Percentiles rank a stretch among this genome's conserved stretches.
Conservation (phyloP, 2,113 vertebrate species). For the Rhabdornis inornatus region DNA sequence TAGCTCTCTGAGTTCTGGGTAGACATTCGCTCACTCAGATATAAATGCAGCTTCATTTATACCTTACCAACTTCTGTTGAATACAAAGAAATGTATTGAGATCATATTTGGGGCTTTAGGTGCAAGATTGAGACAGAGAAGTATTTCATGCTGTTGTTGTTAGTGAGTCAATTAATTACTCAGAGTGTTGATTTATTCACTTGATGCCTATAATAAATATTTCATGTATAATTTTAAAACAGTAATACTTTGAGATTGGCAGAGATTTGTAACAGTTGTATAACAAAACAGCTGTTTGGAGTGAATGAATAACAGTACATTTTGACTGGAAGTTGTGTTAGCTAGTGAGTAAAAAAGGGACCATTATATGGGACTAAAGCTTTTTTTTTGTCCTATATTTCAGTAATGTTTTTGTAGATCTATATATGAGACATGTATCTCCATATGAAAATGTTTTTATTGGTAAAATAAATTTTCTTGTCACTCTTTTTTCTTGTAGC, state of each 20-base stretch:
- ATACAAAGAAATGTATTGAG: neutral
- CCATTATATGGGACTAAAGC: neutral
- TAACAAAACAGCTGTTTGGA: neutral
- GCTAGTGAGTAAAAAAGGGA: neutral
- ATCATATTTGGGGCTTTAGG: neutral
- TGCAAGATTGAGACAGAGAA: neutral
- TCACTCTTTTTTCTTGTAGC: no score
- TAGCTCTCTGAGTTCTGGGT: neutral
- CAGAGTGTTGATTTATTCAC: neutral
- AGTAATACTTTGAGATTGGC: neutral
- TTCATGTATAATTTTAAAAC: conserved; percentile 19
- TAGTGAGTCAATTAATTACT: neutral
- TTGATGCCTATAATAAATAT: conserved; percentile 16
- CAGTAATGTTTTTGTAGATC: neutral
- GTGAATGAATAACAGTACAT: neutral
- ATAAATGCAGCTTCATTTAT: neutral
- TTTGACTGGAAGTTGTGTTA: neutral
- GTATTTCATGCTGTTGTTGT: neutral
- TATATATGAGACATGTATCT: neutral
- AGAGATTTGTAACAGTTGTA: neutral
- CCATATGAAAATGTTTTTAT: neutral
- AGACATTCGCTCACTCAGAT: neutral
- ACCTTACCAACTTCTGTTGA: neutral
- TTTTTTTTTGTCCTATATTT: neutral
- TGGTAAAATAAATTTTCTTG: neutral